Evolutionary conservation across 1,140 invertebrate species (phyloP), one percentile per base, ranked within the genome.

Genomic region (Papilio polyxenes): DNA sequence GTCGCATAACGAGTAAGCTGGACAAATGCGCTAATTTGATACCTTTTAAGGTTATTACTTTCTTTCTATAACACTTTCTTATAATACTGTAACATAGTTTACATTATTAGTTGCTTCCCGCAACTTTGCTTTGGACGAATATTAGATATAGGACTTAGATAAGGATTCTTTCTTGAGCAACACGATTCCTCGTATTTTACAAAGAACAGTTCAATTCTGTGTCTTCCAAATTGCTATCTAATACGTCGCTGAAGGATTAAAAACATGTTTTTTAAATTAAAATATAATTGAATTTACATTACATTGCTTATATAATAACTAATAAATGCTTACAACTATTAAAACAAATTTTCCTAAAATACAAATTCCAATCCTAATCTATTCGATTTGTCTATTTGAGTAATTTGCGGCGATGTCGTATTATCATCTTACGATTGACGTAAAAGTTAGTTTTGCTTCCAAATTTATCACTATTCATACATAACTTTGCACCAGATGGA

Each of bases 21-120:
- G 65, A 40, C 31, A 72, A 72, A 72, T 72, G 65, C 65, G 65
- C 31, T 72, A 37, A 72, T 72, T 72, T 72, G 65, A 40, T 72
- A 37, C 65, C 62, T 72, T 37, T 72, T 72, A 72, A 72, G 65
- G 65, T 72, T 37, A 62, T 20, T 62, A 23, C 59, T 17, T 62
- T 62, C 13, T 37, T 72, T 72, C 31, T 20, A 72, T 31, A 31
- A 31, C 23, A 31, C 23, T 31, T 31, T 31, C 13, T 72, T 37
- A 13, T 65, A 40, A 72, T 72, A 72, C 31, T 40, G 20, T 40
- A n/a, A 59, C 56, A 59, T 59, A 10, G 49, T 51, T 51, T 10
- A 51, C 49, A 20, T 59, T 20, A 59, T 17, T 59, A 59, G 56
- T 59, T 20, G n/a, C n/a, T 59, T 59, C n/a, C 56, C n/a, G n/a